Evolutionary conservation across 2,113 vertebrate species (phyloP).

Genomic region (Elachura formosa): DNA sequence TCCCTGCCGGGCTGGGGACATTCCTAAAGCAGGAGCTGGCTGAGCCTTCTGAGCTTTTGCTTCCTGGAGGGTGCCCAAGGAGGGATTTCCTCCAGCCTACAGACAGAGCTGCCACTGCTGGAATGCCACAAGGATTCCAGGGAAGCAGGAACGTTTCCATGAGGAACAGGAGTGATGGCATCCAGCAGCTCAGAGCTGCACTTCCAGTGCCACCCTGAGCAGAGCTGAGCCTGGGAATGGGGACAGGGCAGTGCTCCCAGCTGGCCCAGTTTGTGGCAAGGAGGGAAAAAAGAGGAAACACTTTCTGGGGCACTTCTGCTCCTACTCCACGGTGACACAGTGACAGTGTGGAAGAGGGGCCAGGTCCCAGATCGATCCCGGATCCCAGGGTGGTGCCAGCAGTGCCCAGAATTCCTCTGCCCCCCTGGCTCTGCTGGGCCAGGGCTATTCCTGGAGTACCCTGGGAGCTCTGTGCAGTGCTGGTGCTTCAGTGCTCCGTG

Average conservation of each 20-base stretch:
- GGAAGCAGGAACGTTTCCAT: background rate
- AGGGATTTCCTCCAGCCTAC: background rate
- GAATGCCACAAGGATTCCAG: background rate
- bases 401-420: background rate
- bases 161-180: background rate
- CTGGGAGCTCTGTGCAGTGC: background rate
- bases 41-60: background rate
- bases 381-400: no score
- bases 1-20: background rate
- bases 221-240: background rate
- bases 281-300: background rate
- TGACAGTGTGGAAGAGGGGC: background rate
- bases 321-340: background rate
- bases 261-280: background rate
- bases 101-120: background rate
- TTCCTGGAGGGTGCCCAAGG: accelerated
- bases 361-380: background rate
- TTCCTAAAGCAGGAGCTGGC: background rate
- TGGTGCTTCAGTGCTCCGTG: background rate
- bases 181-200: background rate
- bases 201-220: background rate
- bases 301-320: background rate
- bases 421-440: background rate
- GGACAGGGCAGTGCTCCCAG: background rate
- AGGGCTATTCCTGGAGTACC: background rate